Evolutionary conservation across 2,797 vertebrate species (phyloP), one percentile per base, ranked within the genome.

Genomic region (Pseudopleuronectes americanus): DNA sequence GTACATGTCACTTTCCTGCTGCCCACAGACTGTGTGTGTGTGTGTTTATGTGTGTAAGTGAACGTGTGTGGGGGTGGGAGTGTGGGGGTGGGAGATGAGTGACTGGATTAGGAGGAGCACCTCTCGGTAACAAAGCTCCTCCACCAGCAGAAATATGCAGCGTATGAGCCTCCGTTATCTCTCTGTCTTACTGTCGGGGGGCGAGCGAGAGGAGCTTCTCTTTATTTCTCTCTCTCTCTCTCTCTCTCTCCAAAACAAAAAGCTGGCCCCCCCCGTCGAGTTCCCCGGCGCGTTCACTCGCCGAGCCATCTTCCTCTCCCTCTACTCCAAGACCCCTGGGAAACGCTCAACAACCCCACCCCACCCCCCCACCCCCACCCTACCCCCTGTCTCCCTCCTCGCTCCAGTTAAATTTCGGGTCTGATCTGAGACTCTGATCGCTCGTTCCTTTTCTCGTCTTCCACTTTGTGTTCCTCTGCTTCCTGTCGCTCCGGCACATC

Each of bases 261-360:
- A 88, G 71, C 79, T 3, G 72, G 59, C 72, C 89, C 86, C 89
- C 86, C 90, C 89, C 51, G 86, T 70, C 16, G 84, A 74, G 85
- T 7, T 48, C 66, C 83, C 80, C 77, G 13, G 80, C 47, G 38
- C 80, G 92, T 57, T 68, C 66, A 68, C 83, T 87, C 64, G 22
- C 54, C 8, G 73, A 80, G 53, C 78, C 73, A 64, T 83, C 82
- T 80, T 85, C 84, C 74, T 79, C 80, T 89, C 82, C 69, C 83
- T 88, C 79, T 13, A 67, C 83, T 88, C 79, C 16, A 67, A 90
- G 79, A 86, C 86, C 86, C 87, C 64, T 72, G 85, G 87, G 89
- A 93, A 84, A 84, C 68, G 14, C 81, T 88, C 81, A 77, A 24
- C 69, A 1, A 24, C 51, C 16, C 49, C 62, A 33, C 6, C 17